Evolutionary conservation across 2,797 vertebrate species (phyloP).

Genomic region (Eurystomus glaucurus): DNA sequence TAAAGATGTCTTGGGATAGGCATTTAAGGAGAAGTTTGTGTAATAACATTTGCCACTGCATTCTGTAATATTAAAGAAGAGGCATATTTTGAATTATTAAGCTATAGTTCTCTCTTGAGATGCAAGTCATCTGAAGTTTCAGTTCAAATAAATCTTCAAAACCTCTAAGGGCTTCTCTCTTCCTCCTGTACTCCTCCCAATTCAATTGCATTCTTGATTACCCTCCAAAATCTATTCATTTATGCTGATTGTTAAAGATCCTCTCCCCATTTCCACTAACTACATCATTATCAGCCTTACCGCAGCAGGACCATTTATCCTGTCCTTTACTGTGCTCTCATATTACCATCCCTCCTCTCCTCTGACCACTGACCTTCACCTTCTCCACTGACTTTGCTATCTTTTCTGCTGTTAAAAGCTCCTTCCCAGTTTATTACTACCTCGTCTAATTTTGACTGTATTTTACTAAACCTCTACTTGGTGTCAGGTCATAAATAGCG

Average conservation of each 20-base stretch:
- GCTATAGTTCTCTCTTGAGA: conserved; percentile 2
- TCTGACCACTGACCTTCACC: conserved; percentile 45
- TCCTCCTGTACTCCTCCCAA: neutral
- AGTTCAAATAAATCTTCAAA: conserved; percentile 44
- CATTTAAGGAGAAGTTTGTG: conserved; percentile 1
- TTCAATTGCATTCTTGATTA: conserved; percentile 59
- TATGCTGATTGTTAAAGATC: conserved; percentile 55
- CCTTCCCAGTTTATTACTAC: neutral
- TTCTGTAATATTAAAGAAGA: conserved; percentile 41
- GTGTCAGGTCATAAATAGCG: neutral
- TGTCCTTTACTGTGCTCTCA: neutral
- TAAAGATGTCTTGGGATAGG: neutral
- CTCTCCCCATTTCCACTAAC: conserved; percentile 38
- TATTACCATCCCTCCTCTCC: neutral
- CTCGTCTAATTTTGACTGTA: neutral
- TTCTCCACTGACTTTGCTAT: neutral
- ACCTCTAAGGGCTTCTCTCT: neutral
- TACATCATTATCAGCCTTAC: conserved; percentile 35
- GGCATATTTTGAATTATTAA: conserved; percentile 30
- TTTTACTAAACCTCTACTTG: neutral
- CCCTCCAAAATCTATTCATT: conserved; percentile 52
- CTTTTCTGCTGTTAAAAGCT: neutral
- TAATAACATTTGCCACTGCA: conserved; percentile 6
- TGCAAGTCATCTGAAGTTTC: conserved; percentile 24
- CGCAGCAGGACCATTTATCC: neutral